These are phyloP conservation scores for Onthophagus taurus DNA, from an alignment of 1,140 invertebrate species.

Conservation along the genomic window DNA sequence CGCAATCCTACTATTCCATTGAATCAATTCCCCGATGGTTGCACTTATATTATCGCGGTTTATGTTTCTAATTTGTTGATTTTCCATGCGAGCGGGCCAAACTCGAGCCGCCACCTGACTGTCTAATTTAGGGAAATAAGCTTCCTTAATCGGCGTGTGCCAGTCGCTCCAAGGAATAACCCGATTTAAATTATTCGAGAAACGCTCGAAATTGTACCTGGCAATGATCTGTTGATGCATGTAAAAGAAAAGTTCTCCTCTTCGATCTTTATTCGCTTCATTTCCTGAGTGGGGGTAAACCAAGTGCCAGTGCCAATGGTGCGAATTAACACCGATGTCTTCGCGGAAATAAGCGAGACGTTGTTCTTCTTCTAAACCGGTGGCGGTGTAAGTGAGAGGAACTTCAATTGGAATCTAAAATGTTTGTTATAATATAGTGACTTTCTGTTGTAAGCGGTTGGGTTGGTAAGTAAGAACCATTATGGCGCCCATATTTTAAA, in stretches of 20 bases:
- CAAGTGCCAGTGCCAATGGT: constrained; percentile 78
- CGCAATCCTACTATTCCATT: constrained; percentile 64
- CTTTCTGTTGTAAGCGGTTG: no score
- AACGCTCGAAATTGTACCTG: constrained; percentile 58
- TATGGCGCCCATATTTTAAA: no score
- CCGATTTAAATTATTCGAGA: constrained; percentile 48
- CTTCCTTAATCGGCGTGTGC: constrained; percentile 52
- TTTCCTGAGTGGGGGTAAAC: constrained; percentile 58
- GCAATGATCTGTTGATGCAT: constrained; percentile 65
- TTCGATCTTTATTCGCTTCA: constrained; percentile 54
- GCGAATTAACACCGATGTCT: constrained; percentile 60
- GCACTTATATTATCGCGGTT: constrained; percentile 56
- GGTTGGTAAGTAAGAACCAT: no score
- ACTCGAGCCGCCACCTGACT: constrained; percentile 50
- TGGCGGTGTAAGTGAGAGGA: constrained; percentile 61
- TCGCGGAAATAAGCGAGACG: constrained; percentile 65
- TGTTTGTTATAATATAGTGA: neutral
- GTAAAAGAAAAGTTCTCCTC: constrained; percentile 66
- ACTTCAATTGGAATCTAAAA: constrained; percentile 50
- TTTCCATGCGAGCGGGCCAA: constrained; percentile 53
- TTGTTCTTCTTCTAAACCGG: constrained; percentile 62
- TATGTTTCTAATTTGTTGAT: constrained; percentile 50
- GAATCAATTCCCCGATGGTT: constrained; percentile 59
- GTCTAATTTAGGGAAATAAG: constrained; percentile 63
- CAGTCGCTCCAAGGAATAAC: constrained; percentile 50